Evolutionary conservation across 92 coral and sea anemone genomes (phyloP), one percentile per base, ranked within the genome.

Genomic region (Heliopora coerulea): DNA sequence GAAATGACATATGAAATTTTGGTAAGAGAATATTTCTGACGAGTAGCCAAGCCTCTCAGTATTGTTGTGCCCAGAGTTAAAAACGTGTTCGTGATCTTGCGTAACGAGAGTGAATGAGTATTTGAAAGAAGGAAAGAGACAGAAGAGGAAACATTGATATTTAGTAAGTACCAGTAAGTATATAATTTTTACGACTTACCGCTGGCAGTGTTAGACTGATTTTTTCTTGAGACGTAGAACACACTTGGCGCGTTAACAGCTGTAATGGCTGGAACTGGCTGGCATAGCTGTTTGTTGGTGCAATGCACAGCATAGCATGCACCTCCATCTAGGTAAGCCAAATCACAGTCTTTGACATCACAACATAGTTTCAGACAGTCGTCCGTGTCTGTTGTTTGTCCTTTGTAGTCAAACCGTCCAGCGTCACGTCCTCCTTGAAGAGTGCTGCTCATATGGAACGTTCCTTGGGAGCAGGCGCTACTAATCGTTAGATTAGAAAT

Each of bases 301-400:
- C 97, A 92, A 52, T 85, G 86, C 20, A 92, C 97, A 39, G 97
- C 90, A 42, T 87, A 92, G 56, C 97, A 92, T 11, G 68, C 78
- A 28, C 84, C 86, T 34, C 81, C 66, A 12, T 79, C 80, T 84
- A 87, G 42, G 57, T 81, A 92, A 25, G 88, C 88, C 73, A 92
- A 82, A 54, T 92, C 96, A 65, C 97, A 92, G 28, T 96, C 82
- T 8, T 85, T 89, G 12, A 89, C 78, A 65, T 89, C 83, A 39
- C 97, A 92, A 29, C 97, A 92, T 40, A 75, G 84, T 79, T 87
- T 92, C 48, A 92, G 81, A 60, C 97, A 92, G 20, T 86, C 83
- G 5, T 83, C 62, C 0, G 90, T 74, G n/a, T 86, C 82, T 70
- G 80, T 77, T 8, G 82, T 82, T 57, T 62, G 59, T 0, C 97